Conservation (phyloP, 2,888 invertebrate genomes). For the Allygus modestus region DNA sequence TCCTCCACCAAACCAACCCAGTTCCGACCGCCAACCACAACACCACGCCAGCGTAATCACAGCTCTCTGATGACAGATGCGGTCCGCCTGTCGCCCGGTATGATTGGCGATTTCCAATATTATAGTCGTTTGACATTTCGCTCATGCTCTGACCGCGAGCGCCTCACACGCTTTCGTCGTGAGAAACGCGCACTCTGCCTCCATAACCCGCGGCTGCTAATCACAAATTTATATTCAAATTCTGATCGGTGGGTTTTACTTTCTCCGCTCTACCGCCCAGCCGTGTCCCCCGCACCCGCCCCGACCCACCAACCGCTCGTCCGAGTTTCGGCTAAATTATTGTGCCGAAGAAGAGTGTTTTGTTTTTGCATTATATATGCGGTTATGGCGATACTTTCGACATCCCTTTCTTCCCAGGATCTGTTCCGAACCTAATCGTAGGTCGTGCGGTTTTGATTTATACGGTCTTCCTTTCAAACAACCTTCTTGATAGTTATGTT, state of each 20-base stretch:
- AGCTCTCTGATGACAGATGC: too few relatives aligned
- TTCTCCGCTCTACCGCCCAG: neutral
- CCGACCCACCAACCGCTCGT: too few relatives aligned
- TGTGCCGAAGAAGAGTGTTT: neutral
- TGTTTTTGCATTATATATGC: neutral
- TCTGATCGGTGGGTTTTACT: neutral
- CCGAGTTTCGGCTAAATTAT: too few relatives aligned
- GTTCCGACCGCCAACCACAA: too few relatives aligned
- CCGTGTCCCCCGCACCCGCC: neutral
- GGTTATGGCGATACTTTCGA: neutral
- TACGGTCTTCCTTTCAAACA: too few relatives aligned
- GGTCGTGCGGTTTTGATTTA: too few relatives aligned
- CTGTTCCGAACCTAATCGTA: neutral
- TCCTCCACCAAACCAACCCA: too few relatives aligned
- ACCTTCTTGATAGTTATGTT: too few relatives aligned
- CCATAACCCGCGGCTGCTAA: neutral
- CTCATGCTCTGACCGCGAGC: neutral
- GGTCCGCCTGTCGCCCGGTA: neutral
- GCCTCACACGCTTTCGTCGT: conserved; percentile 37
- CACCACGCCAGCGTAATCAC: too few relatives aligned
- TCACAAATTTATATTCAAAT: neutral
- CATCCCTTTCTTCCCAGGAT: neutral
- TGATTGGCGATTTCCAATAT: neutral
- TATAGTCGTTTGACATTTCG: conserved; percentile 19
- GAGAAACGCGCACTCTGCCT: conserved; percentile 5